phyloP scores from a whole-genome alignment of 2,113 vertebrate species.

The Microtus ochrogaster region DNA sequence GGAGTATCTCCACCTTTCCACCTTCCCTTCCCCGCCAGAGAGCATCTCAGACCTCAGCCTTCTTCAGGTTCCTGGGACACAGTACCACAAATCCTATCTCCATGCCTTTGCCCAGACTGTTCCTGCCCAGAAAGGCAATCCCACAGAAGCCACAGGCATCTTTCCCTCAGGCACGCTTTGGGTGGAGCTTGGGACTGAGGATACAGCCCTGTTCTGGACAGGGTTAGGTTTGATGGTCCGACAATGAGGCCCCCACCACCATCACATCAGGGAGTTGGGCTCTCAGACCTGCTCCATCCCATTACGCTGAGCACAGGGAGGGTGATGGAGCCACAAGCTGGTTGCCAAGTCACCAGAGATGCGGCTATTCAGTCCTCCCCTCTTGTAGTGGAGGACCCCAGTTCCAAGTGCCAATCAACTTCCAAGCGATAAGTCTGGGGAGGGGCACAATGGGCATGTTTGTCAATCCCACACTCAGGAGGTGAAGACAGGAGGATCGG shows the following conservation, averaged over 20 bases:
- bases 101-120: background rate
- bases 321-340: rapidly evolving
- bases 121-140: background rate
- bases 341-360: rapidly evolving
- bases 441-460: background rate
- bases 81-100: background rate
- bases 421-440: background rate
- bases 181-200: too few relatives aligned
- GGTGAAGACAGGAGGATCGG: background rate
- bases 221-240: background rate
- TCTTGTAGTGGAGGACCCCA: background rate
- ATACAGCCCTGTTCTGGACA: background rate
- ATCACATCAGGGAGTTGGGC: rapidly evolving
- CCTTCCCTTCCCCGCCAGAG: background rate
- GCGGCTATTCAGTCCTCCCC: too few relatives aligned
- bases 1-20: background rate
- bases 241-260: rapidly evolving
- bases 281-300: background rate
- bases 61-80: background rate
- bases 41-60: background rate
- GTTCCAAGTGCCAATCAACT: background rate
- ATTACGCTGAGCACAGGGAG: rapidly evolving
- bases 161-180: background rate
- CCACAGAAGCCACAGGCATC: background rate
- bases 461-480: background rate